Evolutionary conservation across 2,888 invertebrate species (phyloP).

Genomic region (Amphimallon solstitiale): DNA sequence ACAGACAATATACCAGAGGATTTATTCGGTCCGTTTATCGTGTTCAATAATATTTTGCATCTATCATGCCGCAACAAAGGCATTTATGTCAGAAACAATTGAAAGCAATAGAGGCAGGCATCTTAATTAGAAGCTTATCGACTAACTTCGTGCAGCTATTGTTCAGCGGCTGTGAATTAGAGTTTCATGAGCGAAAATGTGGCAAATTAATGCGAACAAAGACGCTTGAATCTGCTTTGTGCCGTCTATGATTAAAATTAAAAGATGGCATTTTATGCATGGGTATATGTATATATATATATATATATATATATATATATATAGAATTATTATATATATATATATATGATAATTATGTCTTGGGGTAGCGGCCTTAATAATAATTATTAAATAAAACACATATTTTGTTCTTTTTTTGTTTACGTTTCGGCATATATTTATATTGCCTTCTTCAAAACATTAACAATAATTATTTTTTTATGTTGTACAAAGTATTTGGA

Average conservation of each 20-base stretch:
- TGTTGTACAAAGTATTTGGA: too few species aligned
- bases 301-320: too few species aligned
- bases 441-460: too few species aligned
- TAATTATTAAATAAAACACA: too few species aligned
- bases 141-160: slow-evolving; percentile 11
- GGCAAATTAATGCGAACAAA: slow-evolving; percentile 27
- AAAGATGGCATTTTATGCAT: not conserved
- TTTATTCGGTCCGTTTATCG: slow-evolving; percentile 20
- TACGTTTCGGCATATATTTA: too few species aligned
- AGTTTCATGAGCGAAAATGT: slow-evolving; percentile 22
- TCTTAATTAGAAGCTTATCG: slow-evolving; percentile 32
- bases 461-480: too few species aligned
- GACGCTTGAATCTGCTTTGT: slow-evolving; percentile 3
- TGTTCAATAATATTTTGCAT: slow-evolving; percentile 25
- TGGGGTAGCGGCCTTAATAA: too few species aligned
- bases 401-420: too few species aligned
- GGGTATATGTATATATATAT: too few species aligned
- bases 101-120: slow-evolving; percentile 27
- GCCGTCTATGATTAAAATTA: not conserved
- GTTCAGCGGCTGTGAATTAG: slow-evolving; percentile 9
- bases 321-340: too few species aligned
- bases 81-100: slow-evolving; percentile 29
- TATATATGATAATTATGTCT: too few species aligned
- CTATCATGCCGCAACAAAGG: slow-evolving; percentile 30
- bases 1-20: slow-evolving; percentile 4